phyloP scores from a whole-genome alignment of 1,140 invertebrate species.

The Drosophila tropicalis region DNA sequence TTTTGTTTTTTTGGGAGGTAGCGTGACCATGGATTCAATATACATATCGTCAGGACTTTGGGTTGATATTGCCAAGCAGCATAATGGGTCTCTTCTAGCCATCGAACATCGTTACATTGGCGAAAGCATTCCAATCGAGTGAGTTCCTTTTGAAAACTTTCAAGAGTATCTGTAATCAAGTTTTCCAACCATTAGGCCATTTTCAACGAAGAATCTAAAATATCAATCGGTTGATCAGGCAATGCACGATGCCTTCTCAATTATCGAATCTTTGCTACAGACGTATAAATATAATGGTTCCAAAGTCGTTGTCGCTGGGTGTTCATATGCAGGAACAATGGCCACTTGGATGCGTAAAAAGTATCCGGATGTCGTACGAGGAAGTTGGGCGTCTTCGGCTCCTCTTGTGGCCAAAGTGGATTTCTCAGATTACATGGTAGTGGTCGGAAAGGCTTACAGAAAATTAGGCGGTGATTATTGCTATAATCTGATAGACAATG shows the following conservation, averaged over 20 bases:
- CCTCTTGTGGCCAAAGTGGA: conserved; percentile 88
- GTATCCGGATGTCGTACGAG: conserved; percentile 89
- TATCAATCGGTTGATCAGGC: conserved; percentile 91
- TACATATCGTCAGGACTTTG: conserved; percentile 85
- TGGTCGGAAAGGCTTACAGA: conserved; percentile 51
- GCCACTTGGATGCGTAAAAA: conserved; percentile 90
- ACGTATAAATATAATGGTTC: conserved; percentile 75
- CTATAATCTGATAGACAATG: conserved; percentile 83
- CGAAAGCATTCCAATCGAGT: too few species aligned
- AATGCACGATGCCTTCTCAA: conserved; percentile 87
- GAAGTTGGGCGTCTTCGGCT: conserved; percentile 89
- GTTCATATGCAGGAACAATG: conserved; percentile 92
- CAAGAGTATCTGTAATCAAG: too few species aligned
- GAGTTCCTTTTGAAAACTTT: too few species aligned
- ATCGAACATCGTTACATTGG: conserved; percentile 94
- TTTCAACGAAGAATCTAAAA: too few species aligned
- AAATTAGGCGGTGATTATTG: conserved; percentile 83
- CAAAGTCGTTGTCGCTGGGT: conserved; percentile 87
- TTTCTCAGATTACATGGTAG: conserved; percentile 84
- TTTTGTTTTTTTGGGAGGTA: conserved; percentile 84
- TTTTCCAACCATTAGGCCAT: too few species aligned
- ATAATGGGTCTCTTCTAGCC: conserved; percentile 87
- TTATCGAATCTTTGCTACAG: conserved; percentile 86
- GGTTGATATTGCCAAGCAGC: conserved; percentile 86
- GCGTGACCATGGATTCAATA: conserved; percentile 83